Evolutionary conservation across 2,888 invertebrate genomes (phyloP).

Genomic region (Cantharis rufa): DNA sequence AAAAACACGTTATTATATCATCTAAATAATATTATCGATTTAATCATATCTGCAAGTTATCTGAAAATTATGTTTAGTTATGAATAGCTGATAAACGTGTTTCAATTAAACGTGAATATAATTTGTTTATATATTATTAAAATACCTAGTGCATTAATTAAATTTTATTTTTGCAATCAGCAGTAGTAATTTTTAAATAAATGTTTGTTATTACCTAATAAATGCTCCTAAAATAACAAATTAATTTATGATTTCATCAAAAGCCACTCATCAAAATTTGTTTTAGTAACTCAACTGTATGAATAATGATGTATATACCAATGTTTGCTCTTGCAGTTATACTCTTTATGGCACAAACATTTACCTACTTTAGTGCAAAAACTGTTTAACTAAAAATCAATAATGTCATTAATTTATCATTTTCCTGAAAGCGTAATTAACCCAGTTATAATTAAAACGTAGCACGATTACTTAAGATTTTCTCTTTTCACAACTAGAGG

Average conservation of each 20-base stretch:
- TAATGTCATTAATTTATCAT: neutral
- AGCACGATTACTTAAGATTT: neutral
- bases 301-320: neutral
- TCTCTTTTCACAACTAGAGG: neutral
- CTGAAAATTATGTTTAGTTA: too few species aligned
- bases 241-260: neutral
- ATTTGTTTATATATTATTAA: too few species aligned
- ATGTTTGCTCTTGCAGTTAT: neutral
- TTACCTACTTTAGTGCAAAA: neutral
- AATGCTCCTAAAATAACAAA: neutral
- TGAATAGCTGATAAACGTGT: too few species aligned
- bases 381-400: neutral
- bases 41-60: too few species aligned
- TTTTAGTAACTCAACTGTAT: neutral
- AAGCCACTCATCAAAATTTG: neutral
- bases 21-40: too few species aligned
- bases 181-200: neutral
- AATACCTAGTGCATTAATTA: too few species aligned
- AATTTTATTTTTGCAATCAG: neutral
- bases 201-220: neutral
- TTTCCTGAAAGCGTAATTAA: neutral
- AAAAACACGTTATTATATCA: too few species aligned
- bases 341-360: neutral
- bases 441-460: neutral
- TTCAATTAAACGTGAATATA: too few species aligned